Percentiles rank a stretch among this genome's conserved stretches.
Evolutionary conservation across 1,140 invertebrate species (phyloP).

Genomic region (Brachionus calyciflorus): DNA sequence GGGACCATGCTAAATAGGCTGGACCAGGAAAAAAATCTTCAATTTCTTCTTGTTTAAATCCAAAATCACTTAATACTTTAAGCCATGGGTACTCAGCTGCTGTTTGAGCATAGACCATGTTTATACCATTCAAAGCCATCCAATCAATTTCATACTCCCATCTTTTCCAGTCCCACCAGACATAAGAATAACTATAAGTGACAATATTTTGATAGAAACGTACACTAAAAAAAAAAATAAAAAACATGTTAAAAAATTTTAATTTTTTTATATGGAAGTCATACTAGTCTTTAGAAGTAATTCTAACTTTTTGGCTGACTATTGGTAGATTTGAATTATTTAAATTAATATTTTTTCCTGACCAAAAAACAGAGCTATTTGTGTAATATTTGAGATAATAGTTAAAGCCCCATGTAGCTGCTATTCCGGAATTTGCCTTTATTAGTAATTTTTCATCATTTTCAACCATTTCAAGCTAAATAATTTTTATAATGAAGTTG

Average conservation of each 20-base stretch:
- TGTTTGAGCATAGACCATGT: slow-evolving; percentile 79
- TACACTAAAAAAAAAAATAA: neutral
- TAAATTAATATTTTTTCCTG: slow-evolving; percentile 65
- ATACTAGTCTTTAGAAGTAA: slow-evolving; percentile 60
- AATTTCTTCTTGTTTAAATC: slow-evolving; percentile 73
- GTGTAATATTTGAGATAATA: slow-evolving; percentile 82
- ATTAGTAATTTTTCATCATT: slow-evolving; percentile 58
- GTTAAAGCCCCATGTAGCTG: slow-evolving; percentile 78
- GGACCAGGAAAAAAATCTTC: slow-evolving; percentile 80
- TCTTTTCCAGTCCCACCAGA: slow-evolving; percentile 78
- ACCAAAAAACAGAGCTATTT: slow-evolving; percentile 80
- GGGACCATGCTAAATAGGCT: slow-evolving; percentile 78
- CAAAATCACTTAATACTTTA: slow-evolving; percentile 68
- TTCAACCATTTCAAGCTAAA: slow-evolving; percentile 49
- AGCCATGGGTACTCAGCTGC: slow-evolving; percentile 85
- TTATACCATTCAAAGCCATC: slow-evolving; percentile 91
- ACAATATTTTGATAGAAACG: slow-evolving; percentile 71
- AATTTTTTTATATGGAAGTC: neutral
- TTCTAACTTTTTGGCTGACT: slow-evolving; percentile 48
- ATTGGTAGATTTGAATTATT: slow-evolving; percentile 54
- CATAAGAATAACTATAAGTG: slow-evolving; percentile 83
- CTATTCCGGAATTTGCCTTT: slow-evolving; percentile 72
- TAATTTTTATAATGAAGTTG: neutral
- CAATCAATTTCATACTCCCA: slow-evolving; percentile 90
- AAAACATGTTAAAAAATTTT: neutral